Evolutionary conservation across 2,797 vertebrate genomes (phyloP).

Genomic region (Sebastes jordani): DNA sequence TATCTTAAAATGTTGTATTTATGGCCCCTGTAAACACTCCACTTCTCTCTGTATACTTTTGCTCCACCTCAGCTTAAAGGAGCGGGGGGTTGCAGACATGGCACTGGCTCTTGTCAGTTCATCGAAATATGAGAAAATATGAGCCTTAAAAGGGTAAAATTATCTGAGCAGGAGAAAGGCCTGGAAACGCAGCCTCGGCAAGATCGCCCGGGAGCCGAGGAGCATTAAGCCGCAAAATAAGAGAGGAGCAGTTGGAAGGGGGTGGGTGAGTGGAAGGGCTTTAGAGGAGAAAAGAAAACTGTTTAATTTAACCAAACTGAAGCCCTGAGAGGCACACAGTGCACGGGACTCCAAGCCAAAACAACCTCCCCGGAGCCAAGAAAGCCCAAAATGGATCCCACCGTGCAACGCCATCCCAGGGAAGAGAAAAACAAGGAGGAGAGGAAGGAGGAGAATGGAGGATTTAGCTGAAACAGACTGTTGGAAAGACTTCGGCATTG

Average conservation of each 20-base stretch:
- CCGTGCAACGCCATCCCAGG: constrained; percentile 62
- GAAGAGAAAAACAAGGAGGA: constrained; percentile 51
- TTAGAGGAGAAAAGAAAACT: constrained; percentile 77
- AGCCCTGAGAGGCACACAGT: constrained; percentile 67
- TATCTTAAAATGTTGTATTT: constrained; percentile 66
- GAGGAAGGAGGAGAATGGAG: constrained; percentile 51
- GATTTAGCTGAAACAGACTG: constrained; percentile 74
- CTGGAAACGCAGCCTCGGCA: constrained; percentile 39
- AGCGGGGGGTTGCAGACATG: constrained; percentile 4
- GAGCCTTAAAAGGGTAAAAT: constrained; percentile 71
- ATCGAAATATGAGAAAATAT: constrained; percentile 66
- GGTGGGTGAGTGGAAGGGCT: constrained; percentile 20
- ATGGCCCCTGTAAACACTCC: constrained; percentile 69
- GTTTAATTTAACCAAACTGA: constrained; percentile 82
- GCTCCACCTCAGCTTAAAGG: constrained; percentile 48
- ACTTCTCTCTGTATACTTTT: constrained; percentile 54
- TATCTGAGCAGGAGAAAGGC: constrained; percentile 53
- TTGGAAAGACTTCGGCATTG: constrained; percentile 65
- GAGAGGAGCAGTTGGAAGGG: constrained; percentile 51
- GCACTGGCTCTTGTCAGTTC: constrained; percentile 55
- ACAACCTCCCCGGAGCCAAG: constrained; percentile 70
- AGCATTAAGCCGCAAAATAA: constrained; percentile 71
- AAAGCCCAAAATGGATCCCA: constrained; percentile 72
- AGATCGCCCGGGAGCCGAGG: constrained; percentile 46
- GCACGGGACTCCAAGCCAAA: constrained; percentile 64